These are phyloP conservation scores for Pelodytes ibericus DNA, from an alignment of 2,797 vertebrate species.

Conservation along the genomic window DNA sequence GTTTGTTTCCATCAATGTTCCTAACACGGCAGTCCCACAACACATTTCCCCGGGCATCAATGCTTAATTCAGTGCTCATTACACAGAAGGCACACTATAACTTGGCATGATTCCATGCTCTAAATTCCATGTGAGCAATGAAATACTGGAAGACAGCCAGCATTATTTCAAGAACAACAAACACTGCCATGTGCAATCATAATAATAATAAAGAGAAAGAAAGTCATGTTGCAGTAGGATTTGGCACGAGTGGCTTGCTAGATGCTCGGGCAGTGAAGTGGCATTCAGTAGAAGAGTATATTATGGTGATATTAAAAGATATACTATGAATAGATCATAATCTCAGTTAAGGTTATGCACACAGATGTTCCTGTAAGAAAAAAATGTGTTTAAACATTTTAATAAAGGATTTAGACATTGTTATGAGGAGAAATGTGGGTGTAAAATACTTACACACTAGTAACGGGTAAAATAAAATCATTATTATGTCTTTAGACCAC, in stretches of 20 bases:
- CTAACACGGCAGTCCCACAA: conserved; percentile 34
- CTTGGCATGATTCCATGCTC: conserved; percentile 49
- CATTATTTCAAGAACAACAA: conserved; percentile 51
- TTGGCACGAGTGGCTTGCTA: conserved; percentile 32
- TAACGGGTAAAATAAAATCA: no score
- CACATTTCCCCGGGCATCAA: conserved; percentile 47
- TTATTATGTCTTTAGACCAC: no score
- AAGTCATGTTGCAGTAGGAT: conserved; percentile 18
- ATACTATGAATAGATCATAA: no score
- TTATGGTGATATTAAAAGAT: neutral
- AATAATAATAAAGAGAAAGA: neutral
- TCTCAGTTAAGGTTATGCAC: no score
- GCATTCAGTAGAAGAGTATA: conserved; percentile 23
- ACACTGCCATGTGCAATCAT: conserved; percentile 41
- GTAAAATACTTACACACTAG: no score
- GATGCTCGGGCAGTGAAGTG: conserved; percentile 31
- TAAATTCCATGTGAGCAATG: conserved; percentile 46
- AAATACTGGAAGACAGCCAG: conserved; percentile 36
- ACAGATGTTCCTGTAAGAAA: no score
- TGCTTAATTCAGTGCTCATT: conserved; percentile 55
- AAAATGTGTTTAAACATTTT: no score
- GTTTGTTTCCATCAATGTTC: conserved; percentile 48
- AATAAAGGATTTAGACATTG: no score
- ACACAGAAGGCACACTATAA: conserved; percentile 49
- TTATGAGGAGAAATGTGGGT: no score